Percentiles rank a stretch among this genome's conserved stretches.
phyloP scores from a whole-genome alignment of 2,113 vertebrate species.

The Microcebus jonahi region DNA sequence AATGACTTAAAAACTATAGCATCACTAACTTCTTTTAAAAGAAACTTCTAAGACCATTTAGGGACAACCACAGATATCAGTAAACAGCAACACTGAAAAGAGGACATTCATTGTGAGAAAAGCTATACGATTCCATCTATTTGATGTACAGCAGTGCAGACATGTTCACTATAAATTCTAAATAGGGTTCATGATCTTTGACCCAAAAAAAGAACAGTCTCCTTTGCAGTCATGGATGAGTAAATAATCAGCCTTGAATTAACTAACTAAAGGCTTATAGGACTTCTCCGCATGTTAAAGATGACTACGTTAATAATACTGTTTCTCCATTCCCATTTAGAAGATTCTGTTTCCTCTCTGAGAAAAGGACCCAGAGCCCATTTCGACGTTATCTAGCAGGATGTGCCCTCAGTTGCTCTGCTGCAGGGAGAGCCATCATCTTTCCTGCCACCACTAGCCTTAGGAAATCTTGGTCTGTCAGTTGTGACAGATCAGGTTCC shows the following conservation, averaged over 20 bases:
- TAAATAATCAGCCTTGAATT: constrained; percentile 28
- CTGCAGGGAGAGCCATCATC: background rate
- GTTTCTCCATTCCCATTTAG: background rate
- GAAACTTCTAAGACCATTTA: constrained; percentile 19
- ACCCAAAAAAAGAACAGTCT: constrained; percentile 21
- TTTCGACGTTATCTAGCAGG: background rate
- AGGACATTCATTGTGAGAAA: constrained; percentile 4
- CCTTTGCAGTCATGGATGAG: background rate
- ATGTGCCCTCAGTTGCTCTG: background rate
- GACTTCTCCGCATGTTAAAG: background rate
- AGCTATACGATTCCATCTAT: background rate
- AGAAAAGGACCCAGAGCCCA: background rate
- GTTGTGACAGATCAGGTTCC: constrained; percentile 21
- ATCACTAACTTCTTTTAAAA: constrained; percentile 34
- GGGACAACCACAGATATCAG: background rate
- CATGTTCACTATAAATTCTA: constrained; percentile 24
- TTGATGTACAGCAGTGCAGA: background rate
- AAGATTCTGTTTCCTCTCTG: background rate
- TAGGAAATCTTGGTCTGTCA: background rate
- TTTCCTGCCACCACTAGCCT: background rate
- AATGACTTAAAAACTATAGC: background rate
- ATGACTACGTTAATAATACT: background rate
- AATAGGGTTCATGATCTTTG: constrained; percentile 33
- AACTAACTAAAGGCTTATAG: background rate
- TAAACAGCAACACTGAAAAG: background rate